Conservation (phyloP, 2,113 vertebrate genomes). For the Bothrops jararaca region DNA sequence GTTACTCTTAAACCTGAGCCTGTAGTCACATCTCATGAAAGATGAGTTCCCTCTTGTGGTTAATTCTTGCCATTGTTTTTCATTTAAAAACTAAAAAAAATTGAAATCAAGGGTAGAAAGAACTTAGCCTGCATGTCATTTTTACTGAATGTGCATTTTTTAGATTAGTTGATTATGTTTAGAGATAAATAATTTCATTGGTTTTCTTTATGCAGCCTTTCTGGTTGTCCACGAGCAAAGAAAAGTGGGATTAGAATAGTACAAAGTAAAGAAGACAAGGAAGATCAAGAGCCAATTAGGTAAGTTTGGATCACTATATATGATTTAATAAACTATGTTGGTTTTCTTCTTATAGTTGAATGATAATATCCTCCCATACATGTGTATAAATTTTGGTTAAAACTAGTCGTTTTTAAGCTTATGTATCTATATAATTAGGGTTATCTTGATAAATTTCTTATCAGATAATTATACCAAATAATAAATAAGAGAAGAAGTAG, state of each 20-base stretch:
- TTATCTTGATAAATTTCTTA: neutral
- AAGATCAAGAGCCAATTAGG: conserved; percentile 99
- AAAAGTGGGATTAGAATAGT: conserved; percentile 98
- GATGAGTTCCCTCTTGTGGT: conserved; percentile 6
- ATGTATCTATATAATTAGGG: neutral
- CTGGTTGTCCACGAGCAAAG: conserved; percentile 96
- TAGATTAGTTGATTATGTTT: neutral
- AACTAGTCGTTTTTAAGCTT: neutral
- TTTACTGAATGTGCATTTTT: accelerated
- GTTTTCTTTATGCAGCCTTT: conserved; percentile 82
- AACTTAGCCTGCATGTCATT: neutral
- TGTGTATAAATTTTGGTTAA: neutral
- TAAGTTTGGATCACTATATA: conserved; percentile 52
- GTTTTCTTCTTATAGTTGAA: neutral
- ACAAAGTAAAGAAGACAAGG: conserved; percentile 98
- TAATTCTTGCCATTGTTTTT: conserved; percentile 11
- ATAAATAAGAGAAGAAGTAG: neutral
- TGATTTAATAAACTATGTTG: neutral
- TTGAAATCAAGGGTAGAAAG: neutral
- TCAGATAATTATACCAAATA: neutral
- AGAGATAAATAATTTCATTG: conserved; percentile 10
- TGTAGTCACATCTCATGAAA: neutral
- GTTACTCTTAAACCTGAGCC: accelerated
- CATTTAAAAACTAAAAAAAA: neutral
- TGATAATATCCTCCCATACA: neutral